Evolutionary conservation across 92 coral and sea anemone species (phyloP).

Genomic region (Epizoanthus fatuus): DNA sequence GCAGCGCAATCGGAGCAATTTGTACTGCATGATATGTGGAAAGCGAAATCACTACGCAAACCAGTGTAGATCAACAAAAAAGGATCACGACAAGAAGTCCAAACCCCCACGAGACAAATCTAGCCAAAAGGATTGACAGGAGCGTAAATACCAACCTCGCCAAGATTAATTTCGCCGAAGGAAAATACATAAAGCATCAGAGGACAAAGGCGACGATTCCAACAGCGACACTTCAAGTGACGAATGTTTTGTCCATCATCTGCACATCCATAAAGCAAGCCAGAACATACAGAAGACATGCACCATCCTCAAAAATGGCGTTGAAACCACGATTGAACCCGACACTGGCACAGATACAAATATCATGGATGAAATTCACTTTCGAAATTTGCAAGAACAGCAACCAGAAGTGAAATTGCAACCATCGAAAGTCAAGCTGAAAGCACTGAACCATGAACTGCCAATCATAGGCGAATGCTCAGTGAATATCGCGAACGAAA

Average conservation of each 20-base stretch:
- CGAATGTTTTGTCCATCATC: slow-evolving; percentile 54
- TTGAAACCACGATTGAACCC: slow-evolving; percentile 56
- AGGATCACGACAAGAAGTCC: not conserved
- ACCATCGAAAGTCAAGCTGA: no score
- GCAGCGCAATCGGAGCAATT: slow-evolving; percentile 51
- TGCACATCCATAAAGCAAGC: slow-evolving; percentile 48
- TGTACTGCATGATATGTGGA: slow-evolving; percentile 54
- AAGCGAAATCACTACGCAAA: slow-evolving; percentile 66
- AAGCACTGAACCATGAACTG: no score
- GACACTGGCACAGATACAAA: slow-evolving; percentile 71
- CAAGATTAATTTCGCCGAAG: not conserved
- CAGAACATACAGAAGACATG: slow-evolving; percentile 36
- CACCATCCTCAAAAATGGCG: slow-evolving; percentile 51
- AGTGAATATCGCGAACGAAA: no score
- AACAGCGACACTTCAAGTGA: slow-evolving; percentile 53
- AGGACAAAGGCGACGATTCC: not conserved
- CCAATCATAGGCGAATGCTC: no score
- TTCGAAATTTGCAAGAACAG: slow-evolving; percentile 19
- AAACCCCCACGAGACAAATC: not conserved
- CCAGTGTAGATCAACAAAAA: slow-evolving; percentile 37
- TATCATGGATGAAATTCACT: slow-evolving; percentile 65
- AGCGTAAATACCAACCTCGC: no score
- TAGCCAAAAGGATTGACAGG: not conserved
- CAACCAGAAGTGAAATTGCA: no score
- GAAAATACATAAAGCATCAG: slow-evolving; percentile 4